Evolutionary conservation across 1,140 invertebrate species (phyloP).

Genomic region (Latrodectus geometricus): DNA sequence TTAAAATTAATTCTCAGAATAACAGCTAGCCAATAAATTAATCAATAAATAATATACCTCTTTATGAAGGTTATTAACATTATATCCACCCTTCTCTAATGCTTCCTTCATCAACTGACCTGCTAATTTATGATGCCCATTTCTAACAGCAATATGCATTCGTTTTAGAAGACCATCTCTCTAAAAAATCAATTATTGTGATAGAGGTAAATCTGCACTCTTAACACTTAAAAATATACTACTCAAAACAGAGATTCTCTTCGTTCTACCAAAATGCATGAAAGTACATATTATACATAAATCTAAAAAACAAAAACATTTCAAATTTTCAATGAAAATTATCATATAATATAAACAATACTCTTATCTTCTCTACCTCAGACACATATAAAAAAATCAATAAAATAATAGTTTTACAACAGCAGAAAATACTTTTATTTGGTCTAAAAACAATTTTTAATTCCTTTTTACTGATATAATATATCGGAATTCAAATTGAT

Average conservation of each 20-base stretch:
- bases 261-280: neutral
- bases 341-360: too few relatives aligned
- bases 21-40: too few relatives aligned
- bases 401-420: too few relatives aligned
- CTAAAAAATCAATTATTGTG: conserved; percentile 40
- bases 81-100: conserved; percentile 66
- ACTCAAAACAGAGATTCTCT: neutral
- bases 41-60: conserved; percentile 63
- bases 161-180: conserved; percentile 49
- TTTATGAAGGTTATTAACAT: conserved; percentile 70
- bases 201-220: neutral
- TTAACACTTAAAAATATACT: neutral
- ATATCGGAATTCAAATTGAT: too few relatives aligned
- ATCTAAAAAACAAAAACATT: neutral
- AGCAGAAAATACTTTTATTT: too few relatives aligned
- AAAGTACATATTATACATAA: neutral
- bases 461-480: too few relatives aligned
- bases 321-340: too few relatives aligned
- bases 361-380: too few relatives aligned
- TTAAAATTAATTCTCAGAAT: too few relatives aligned
- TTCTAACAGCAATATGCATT: conserved; percentile 67
- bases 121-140: conserved; percentile 70
- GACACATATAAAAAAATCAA: too few relatives aligned
- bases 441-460: too few relatives aligned
- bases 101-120: conserved; percentile 68